These are phyloP conservation scores for Nemoura dubitans DNA, from an alignment of 2,888 invertebrate species.

Conservation along the genomic window DNA sequence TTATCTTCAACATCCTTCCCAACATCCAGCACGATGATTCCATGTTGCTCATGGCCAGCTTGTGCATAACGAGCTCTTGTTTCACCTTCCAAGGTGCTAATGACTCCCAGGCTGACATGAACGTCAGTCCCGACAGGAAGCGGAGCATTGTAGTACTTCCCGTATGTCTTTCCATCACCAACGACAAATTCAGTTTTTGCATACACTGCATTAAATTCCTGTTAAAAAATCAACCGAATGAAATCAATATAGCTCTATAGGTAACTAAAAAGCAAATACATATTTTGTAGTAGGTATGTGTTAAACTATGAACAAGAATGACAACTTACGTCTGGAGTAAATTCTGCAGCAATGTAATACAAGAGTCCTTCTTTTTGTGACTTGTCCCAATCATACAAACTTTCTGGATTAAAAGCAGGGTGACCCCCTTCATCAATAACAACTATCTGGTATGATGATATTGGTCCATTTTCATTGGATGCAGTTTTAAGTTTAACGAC, in stretches of 20 bases:
- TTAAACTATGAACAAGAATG: conserved; percentile 33
- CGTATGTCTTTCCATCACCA: conserved; percentile 79
- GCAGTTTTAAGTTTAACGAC: conserved; percentile 74
- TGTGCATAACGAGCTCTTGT: conserved; percentile 74
- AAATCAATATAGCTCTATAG: too few relatives aligned
- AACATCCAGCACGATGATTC: conserved; percentile 63
- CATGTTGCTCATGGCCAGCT: conserved; percentile 62
- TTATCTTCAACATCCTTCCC: conserved; percentile 15
- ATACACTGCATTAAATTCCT: background rate
- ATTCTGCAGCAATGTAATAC: conserved; percentile 85
- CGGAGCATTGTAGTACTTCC: conserved; percentile 80
- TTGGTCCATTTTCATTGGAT: conserved; percentile 80
- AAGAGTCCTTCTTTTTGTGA: conserved; percentile 74
- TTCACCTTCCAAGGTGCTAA: conserved; percentile 72
- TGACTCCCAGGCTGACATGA: conserved; percentile 75
- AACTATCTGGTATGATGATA: conserved; percentile 77
- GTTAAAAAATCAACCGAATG: background rate
- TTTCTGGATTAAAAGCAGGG: conserved; percentile 69
- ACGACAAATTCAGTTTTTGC: conserved; percentile 72
- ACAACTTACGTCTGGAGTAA: conserved; percentile 68
- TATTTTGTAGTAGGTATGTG: too few relatives aligned
- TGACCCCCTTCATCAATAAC: conserved; percentile 70
- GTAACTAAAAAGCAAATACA: too few relatives aligned
- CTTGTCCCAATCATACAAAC: conserved; percentile 71
- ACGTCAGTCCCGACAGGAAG: conserved; percentile 70